These are phyloP conservation scores for Centropyge bicolor DNA, from an alignment of 2,797 vertebrate species.

Conservation along the genomic window DNA sequence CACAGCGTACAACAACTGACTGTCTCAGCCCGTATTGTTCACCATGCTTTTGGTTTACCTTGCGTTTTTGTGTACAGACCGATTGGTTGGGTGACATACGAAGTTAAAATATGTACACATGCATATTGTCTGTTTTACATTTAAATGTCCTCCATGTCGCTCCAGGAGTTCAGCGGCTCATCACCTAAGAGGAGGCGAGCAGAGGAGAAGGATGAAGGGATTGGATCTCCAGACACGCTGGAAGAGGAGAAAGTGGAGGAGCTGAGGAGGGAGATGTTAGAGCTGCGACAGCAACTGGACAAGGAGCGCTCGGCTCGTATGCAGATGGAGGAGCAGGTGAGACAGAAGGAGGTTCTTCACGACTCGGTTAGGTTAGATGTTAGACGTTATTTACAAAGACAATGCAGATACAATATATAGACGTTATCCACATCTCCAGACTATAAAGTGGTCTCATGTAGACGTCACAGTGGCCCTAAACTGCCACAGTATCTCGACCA, in stretches of 20 bases:
- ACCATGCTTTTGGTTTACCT: conserved; percentile 9
- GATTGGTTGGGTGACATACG: neutral
- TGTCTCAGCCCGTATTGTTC: neutral
- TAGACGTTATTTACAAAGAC: neutral
- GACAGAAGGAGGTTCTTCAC: neutral
- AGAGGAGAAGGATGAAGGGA: conserved; percentile 95
- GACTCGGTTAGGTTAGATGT: neutral
- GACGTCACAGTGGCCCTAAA: neutral
- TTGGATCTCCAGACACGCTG: conserved; percentile 85
- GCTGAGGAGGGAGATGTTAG: conserved; percentile 77
- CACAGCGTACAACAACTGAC: neutral
- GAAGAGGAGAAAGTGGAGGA: conserved; percentile 81
- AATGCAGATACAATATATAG: neutral
- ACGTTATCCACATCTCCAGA: neutral
- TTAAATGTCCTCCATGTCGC: neutral
- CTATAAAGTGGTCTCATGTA: neutral
- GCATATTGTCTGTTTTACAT: neutral
- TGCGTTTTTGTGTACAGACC: neutral
- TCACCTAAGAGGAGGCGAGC: conserved; percentile 89
- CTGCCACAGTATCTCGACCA: neutral
- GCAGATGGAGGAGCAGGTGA: conserved; percentile 83
- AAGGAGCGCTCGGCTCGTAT: conserved; percentile 83
- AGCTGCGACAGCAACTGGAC: conserved; percentile 80
- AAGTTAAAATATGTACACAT: neutral
- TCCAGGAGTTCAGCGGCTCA: conserved; percentile 92